These are phyloP conservation scores for Brenthis daphne DNA, from an alignment of 2,888 invertebrate species.

Conservation along the genomic window DNA sequence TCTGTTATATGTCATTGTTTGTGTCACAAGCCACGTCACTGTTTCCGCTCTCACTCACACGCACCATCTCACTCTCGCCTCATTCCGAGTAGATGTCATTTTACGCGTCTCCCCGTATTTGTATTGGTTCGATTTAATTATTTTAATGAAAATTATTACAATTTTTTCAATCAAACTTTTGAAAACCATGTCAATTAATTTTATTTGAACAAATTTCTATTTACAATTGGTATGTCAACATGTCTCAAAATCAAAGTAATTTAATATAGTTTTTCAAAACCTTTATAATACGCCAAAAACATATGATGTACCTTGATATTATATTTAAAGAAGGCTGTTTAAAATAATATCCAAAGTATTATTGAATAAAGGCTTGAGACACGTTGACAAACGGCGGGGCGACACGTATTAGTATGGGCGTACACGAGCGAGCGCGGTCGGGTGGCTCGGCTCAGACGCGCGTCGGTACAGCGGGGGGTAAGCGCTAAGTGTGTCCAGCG, in stretches of 20 bases:
- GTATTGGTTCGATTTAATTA: background rate
- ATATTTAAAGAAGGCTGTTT: too few species aligned
- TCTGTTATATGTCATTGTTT: conserved; percentile 41
- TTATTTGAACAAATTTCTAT: too few species aligned
- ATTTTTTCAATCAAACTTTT: background rate
- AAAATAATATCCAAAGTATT: too few species aligned
- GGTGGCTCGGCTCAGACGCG: conserved; percentile 47
- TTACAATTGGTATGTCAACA: background rate
- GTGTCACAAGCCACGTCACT: conserved; percentile 73
- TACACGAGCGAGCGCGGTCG: conserved; percentile 43
- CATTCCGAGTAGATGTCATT: conserved; percentile 66
- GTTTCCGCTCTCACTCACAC: conserved; percentile 79
- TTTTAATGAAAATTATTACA: background rate
- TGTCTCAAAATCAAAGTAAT: background rate
- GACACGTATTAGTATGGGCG: conserved; percentile 32
- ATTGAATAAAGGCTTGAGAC: too few species aligned
- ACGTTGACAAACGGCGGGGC: conserved; percentile 31
- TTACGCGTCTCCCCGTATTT: conserved; percentile 40
- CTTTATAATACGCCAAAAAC: too few species aligned
- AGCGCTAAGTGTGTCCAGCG: conserved; percentile 73
- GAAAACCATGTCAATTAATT: background rate
- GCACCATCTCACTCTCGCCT: conserved; percentile 79
- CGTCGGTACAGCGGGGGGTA: conserved; percentile 64
- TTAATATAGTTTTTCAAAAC: background rate
- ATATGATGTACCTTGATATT: background rate